Percentiles rank a stretch among this genome's conserved stretches.
phyloP scores from a whole-genome alignment of 2,113 vertebrate species.

The Equus przewalskii region DNA sequence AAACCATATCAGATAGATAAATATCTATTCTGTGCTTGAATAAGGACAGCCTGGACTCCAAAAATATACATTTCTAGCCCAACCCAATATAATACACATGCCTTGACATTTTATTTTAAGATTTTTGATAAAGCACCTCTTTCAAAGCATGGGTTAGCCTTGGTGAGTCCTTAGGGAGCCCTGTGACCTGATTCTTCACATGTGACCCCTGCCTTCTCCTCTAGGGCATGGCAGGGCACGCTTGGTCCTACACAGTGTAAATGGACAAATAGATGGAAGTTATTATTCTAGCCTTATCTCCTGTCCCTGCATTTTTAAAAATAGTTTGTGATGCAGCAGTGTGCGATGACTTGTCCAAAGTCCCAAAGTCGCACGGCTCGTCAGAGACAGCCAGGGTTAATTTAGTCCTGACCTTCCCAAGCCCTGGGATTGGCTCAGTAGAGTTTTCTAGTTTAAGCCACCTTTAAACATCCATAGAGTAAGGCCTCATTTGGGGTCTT shows the following conservation, averaged over 20 bases:
- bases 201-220: neutral
- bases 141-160: neutral
- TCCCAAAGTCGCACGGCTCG: neutral
- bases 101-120: constrained; percentile 7
- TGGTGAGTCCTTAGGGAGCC: neutral
- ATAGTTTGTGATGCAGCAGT: neutral
- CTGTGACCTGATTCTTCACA: neutral
- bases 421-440: neutral
- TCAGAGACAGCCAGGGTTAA: constrained; percentile 11
- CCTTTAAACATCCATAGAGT: neutral
- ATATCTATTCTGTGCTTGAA: neutral
- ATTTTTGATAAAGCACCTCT: neutral
- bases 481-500: neutral
- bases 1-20: neutral
- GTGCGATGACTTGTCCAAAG: constrained; percentile 5
- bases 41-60: neutral
- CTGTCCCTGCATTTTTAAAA: neutral
- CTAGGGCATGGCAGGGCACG: neutral
- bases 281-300: neutral
- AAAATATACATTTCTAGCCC: neutral
- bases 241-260: neutral
- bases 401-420: neutral
- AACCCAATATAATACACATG: neutral
- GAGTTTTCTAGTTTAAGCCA: neutral
- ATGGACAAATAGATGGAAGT: neutral